Conservation (phyloP, 2,113 vertebrate species). For the Mystacornis crossleyi region DNA sequence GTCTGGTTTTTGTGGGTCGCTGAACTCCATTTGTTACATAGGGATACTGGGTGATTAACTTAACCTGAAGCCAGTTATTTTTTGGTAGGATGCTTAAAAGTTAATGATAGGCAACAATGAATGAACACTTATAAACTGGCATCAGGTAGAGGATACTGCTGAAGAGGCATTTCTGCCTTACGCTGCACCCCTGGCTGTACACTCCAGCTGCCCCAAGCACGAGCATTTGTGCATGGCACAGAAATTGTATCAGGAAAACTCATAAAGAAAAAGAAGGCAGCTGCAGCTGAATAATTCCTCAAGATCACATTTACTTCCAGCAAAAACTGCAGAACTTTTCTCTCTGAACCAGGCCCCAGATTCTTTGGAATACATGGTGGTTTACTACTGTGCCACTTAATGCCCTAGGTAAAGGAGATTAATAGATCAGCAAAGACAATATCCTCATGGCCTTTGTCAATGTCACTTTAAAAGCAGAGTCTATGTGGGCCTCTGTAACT, state of each 20-base stretch:
- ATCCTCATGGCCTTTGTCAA: background rate
- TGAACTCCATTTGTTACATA: background rate
- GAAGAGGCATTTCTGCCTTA: background rate
- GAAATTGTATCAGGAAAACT: background rate
- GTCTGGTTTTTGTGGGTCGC: fast-evolving
- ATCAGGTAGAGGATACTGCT: background rate
- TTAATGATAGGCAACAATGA: background rate
- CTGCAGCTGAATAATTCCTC: background rate
- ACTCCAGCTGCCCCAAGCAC: background rate
- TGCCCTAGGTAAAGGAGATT: background rate
- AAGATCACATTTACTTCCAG: background rate
- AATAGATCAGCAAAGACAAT: background rate
- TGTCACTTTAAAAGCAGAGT: background rate
- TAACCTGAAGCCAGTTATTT: background rate
- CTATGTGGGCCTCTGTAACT: background rate
- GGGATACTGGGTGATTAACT: background rate
- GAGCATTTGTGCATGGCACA: background rate
- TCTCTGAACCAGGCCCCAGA: background rate
- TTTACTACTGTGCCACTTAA: background rate
- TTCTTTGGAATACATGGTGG: background rate
- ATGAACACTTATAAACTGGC: background rate
- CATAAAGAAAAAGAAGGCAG: background rate
- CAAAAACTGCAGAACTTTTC: background rate
- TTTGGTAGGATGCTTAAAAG: background rate
- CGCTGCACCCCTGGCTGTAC: fast-evolving